A percentile compares a stretch with the other conserved stretches of the same genome.
These are phyloP conservation scores for Micromesistius poutassou DNA, from an alignment of 2,797 vertebrate genomes.

Conservation along the genomic window DNA sequence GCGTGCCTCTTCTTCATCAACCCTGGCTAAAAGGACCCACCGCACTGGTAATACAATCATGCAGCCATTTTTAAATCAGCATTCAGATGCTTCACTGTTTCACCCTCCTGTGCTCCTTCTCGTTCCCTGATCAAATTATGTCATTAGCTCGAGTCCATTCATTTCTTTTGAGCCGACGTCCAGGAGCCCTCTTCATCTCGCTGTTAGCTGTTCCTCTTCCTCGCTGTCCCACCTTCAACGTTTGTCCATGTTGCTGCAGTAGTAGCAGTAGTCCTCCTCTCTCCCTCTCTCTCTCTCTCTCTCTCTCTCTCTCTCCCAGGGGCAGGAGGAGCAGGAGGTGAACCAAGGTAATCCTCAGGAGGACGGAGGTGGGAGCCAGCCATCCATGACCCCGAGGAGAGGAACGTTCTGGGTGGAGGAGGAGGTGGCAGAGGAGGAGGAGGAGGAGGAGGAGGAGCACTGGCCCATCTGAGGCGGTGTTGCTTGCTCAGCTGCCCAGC, in stretches of 20 bases:
- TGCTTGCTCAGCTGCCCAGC: neutral
- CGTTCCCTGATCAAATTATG: slow-evolving; percentile 24
- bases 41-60: too few relatives aligned
- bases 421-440: too few relatives aligned
- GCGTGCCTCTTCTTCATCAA: neutral
- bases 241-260: neutral
- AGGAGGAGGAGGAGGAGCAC: neutral
- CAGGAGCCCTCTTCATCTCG: slow-evolving; percentile 37
- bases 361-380: neutral
- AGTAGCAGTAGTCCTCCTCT: slow-evolving; percentile 15
- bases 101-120: slow-evolving; percentile 18
- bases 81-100: neutral
- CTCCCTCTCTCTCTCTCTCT: too few relatives aligned
- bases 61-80: slow-evolving; percentile 7
- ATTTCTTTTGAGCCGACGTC: slow-evolving; percentile 32
- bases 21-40: neutral
- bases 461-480: neutral
- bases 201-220: slow-evolving; percentile 24
- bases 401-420: neutral
- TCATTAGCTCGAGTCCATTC: slow-evolving; percentile 34
- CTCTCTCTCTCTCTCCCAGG: neutral
- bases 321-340: slow-evolving; percentile 5
- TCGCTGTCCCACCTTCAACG: neutral
- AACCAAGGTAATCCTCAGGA: neutral
- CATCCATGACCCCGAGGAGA: neutral